Percentiles rank a stretch among this genome's conserved stretches.
phyloP scores from a whole-genome alignment of 2,113 vertebrate species.

The Potamarius usumacintae region DNA sequence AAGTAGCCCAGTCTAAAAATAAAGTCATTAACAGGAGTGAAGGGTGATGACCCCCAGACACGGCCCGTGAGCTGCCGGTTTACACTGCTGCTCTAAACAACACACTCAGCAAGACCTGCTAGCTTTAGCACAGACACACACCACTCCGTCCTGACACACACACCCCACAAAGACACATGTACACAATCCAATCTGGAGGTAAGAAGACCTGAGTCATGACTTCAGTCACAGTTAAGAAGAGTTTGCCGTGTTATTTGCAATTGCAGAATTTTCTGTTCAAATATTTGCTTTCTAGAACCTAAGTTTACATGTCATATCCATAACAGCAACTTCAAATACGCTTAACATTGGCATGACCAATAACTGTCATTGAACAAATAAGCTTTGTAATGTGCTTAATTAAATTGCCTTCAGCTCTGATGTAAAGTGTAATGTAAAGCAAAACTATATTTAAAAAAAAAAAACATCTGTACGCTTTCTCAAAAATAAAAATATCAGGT shows the following conservation, averaged over 20 bases:
- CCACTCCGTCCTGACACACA: not conserved
- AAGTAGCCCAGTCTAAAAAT: constrained; percentile 63
- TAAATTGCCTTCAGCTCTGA: constrained; percentile 1
- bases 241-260: not conserved
- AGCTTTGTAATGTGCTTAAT: not conserved
- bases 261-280: constrained; percentile 17
- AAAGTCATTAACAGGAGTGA: constrained; percentile 80
- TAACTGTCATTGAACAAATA: constrained; percentile 24
- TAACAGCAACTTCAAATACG: not conserved
- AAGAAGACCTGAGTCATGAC: not conserved
- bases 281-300: constrained; percentile 20
- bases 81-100: constrained; percentile 9
- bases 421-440: not conserved
- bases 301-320: constrained; percentile 15
- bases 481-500: constrained; percentile 27
- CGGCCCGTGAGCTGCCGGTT: not conserved
- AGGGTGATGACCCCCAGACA: constrained; percentile 63
- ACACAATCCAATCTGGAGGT: not conserved
- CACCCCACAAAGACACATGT: not conserved
- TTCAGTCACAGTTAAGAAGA: not conserved
- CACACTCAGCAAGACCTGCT: constrained; percentile 22
- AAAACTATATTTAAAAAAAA: not conserved
- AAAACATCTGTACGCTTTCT: not conserved
- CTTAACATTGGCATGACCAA: constrained; percentile 4
- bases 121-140: not conserved